phyloP scores from a whole-genome alignment of 2,888 invertebrate genomes.

The Aleiodes leptofemur region DNA sequence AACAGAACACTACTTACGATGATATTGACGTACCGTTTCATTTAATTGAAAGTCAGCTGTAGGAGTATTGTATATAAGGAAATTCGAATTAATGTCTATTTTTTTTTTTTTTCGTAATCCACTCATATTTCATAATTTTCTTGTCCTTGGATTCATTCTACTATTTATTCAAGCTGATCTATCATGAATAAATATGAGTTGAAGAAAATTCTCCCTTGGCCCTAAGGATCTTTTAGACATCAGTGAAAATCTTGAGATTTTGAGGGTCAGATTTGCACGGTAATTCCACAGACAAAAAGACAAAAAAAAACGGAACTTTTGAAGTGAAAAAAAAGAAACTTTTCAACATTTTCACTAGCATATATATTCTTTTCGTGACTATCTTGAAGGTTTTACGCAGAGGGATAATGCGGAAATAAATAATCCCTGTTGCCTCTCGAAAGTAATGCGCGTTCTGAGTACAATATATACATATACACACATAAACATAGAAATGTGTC shows the following conservation, averaged over 20 bases:
- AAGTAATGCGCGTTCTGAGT: constrained; percentile 31
- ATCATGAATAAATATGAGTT: too few relatives aligned
- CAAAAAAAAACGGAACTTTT: too few relatives aligned
- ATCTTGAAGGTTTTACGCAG: constrained; percentile 30
- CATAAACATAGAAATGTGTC: constrained; percentile 23
- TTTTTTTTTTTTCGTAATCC: too few relatives aligned
- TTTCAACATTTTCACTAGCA: constrained; percentile 27
- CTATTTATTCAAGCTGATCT: too few relatives aligned
- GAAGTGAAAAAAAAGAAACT: neutral
- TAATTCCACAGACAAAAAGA: constrained; percentile 6
- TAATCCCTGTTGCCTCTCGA: constrained; percentile 22
- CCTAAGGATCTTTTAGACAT: constrained; percentile 1
- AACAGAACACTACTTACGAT: constrained; percentile 31
- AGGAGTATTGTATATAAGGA: too few relatives aligned
- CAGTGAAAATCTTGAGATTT: constrained; percentile 11
- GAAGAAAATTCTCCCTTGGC: neutral
- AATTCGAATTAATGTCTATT: too few relatives aligned
- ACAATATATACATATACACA: constrained; percentile 17
- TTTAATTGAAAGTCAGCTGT: constrained; percentile 13
- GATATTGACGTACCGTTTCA: constrained; percentile 32
- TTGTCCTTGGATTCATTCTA: too few relatives aligned
- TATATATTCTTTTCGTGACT: constrained; percentile 23
- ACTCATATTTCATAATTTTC: too few relatives aligned
- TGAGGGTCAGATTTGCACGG: constrained; percentile 1
- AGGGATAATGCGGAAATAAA: constrained; percentile 32